Percentiles rank a stretch among this genome's conserved stretches.
These are phyloP conservation scores for Microctenopoma steveboyesi DNA, from an alignment of 2,797 vertebrate species.

Conservation along the genomic window DNA sequence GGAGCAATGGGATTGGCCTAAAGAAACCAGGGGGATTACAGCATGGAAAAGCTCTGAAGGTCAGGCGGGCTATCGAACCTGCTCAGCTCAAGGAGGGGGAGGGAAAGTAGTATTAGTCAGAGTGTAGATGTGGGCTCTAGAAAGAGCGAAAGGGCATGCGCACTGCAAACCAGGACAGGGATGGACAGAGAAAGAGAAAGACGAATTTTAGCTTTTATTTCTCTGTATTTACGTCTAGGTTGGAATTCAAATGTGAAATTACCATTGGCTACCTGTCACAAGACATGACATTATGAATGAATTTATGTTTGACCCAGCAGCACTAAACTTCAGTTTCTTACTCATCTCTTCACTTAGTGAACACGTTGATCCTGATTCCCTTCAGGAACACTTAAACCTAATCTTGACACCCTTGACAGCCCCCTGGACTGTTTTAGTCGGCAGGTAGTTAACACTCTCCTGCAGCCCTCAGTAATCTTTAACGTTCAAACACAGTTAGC, in stretches of 20 bases:
- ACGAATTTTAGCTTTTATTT: too few relatives aligned
- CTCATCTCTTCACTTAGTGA: conserved; percentile 23
- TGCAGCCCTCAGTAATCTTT: conserved; percentile 44
- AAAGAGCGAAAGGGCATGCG: background rate
- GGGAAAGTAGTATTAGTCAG: conserved; percentile 22
- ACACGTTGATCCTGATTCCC: conserved; percentile 34
- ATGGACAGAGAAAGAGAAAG: background rate
- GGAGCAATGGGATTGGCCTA: conserved; percentile 66
- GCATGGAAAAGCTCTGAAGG: conserved; percentile 54
- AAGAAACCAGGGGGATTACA: conserved; percentile 65
- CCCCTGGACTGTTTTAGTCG: conserved; percentile 30
- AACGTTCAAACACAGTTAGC: conserved; percentile 49
- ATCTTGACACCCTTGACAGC: conserved; percentile 41
- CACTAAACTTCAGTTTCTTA: conserved; percentile 38
- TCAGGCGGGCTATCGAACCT: conserved; percentile 48
- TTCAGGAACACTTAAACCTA: conserved; percentile 41
- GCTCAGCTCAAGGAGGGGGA: conserved; percentile 32
- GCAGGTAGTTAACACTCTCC: conserved; percentile 40
- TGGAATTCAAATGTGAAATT: background rate
- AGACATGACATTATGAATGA: background rate
- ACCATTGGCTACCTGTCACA: background rate
- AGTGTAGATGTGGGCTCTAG: conserved; percentile 3
- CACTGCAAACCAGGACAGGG: background rate
- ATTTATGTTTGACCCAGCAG: conserved; percentile 26
- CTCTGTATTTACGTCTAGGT: too few relatives aligned